These are phyloP conservation scores for Gymnoscelis rufifasciata DNA, from an alignment of 2,888 invertebrate species.

Conservation along the genomic window DNA sequence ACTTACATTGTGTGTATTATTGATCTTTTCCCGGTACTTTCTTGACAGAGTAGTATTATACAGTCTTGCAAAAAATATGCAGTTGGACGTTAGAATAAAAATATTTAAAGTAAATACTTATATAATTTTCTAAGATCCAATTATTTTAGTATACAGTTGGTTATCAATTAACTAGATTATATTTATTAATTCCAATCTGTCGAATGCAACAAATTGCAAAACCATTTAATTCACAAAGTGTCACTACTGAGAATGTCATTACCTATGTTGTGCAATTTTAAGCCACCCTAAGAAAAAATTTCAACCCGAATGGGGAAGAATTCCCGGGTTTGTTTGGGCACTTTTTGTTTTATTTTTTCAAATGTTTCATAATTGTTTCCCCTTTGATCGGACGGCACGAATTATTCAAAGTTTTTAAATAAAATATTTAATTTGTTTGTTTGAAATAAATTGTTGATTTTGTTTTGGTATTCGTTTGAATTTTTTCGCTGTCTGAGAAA, in stretches of 20 bases:
- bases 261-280: neutral
- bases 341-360: slow-evolving; percentile 39
- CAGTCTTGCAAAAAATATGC: too few relatives aligned
- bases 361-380: slow-evolving; percentile 49
- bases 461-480: slow-evolving; percentile 7
- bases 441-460: slow-evolving; percentile 11
- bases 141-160: too few relatives aligned
- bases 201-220: too few relatives aligned
- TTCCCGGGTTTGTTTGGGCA: slow-evolving; percentile 43
- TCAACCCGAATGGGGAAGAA: slow-evolving; percentile 54
- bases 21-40: too few relatives aligned
- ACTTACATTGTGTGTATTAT: too few relatives aligned
- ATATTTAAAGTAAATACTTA: too few relatives aligned
- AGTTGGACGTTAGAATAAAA: too few relatives aligned
- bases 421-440: slow-evolving; percentile 20
- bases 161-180: too few relatives aligned
- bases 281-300: slow-evolving; percentile 54
- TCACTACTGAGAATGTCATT: neutral
- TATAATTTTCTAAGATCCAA: too few relatives aligned
- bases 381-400: slow-evolving; percentile 49
- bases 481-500: too few relatives aligned
- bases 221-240: slow-evolving; percentile 1
- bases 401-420: slow-evolving; percentile 29
- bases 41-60: too few relatives aligned
- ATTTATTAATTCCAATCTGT: too few relatives aligned